Evolutionary conservation across 1,140 invertebrate genomes (phyloP), one percentile per base, ranked within the genome.

Genomic region (Drosophila sechellia): DNA sequence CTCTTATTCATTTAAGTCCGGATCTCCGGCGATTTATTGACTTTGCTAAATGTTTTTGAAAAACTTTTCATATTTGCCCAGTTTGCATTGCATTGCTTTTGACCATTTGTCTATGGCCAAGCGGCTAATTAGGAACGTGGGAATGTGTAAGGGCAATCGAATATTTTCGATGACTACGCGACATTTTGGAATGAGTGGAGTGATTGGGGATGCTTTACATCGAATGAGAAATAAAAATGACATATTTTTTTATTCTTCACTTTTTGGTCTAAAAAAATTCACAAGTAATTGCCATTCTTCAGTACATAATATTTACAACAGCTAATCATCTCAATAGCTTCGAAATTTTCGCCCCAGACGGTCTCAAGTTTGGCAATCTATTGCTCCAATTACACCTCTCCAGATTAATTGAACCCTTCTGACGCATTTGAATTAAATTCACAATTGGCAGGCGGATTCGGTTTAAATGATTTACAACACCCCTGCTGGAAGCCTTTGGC

Each of bases 41-140:
- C 79, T 69, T 90, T 80, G 87, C 87, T 90, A 90, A 90, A 90
- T 86, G 79, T 83, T 86, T 90, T 83, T 56, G 46, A 60, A 83
- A 79, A 84, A 76, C 54, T 68, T 64, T 61, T 17, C 22, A 64
- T 77, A 81, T 87, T 87, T 79, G 59, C 75, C 63, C 66, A 69
- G 65, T 77, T 66, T 79, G 79, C 63, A 63, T 76, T 69, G 59
- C 27, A 46, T 58, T 66, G 37, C 68, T 75, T 56, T 58, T 73
- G 53, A 31, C 37, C 31, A 55, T 43, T 75, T 49, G 59, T 58
- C 49, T 77, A 49, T 58, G 60, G 49, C 42, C 42, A 48, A 43
- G 48, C 39, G 56, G 77, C 64, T 81, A 87, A 86, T 87, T 86
- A 86, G 59, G 75, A 89, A 87, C 83, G 84, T 87, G 84, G 83